These are phyloP conservation scores for Dicrurus megarhynchus DNA, from an alignment of 2,113 vertebrate genomes.

Conservation along the genomic window DNA sequence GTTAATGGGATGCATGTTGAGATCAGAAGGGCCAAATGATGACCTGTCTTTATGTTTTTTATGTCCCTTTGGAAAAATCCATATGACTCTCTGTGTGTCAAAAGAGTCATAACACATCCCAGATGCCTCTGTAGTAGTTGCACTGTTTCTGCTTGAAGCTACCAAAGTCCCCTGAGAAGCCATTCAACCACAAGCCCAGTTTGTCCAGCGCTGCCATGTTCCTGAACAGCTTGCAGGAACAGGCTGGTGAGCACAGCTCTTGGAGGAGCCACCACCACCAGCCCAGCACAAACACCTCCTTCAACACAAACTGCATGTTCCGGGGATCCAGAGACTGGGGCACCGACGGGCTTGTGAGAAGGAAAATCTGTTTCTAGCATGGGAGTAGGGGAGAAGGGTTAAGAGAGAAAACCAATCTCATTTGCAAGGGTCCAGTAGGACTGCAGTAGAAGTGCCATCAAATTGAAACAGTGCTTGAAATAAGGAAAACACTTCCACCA, in stretches of 20 bases:
- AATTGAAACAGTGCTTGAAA: not conserved
- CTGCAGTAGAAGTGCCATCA: not conserved
- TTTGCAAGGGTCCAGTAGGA: not conserved
- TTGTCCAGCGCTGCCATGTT: not conserved
- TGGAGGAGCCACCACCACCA: not conserved
- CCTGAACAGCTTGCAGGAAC: not conserved
- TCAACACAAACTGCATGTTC: not conserved
- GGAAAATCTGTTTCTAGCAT: not conserved
- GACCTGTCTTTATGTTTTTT: constrained; percentile 18
- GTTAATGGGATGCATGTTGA: constrained; percentile 12
- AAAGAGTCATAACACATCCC: constrained; percentile 1
- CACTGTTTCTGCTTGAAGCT: not conserved
- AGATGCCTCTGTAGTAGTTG: constrained; percentile 1
- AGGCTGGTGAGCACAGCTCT: not conserved
- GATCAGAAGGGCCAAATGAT: constrained; percentile 42
- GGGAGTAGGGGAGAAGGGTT: not conserved
- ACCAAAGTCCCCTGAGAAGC: not conserved
- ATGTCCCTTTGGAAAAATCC: constrained; percentile 14
- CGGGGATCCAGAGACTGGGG: fast-evolving
- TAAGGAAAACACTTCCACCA: not conserved
- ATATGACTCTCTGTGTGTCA: not conserved
- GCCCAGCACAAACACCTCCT: not conserved
- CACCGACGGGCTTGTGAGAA: not conserved
- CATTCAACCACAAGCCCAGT: not conserved
- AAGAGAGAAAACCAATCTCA: not conserved